Base-by-base conservation (phyloP, 2,113 vertebrate species). In the Hiodon alosoides region DNA sequence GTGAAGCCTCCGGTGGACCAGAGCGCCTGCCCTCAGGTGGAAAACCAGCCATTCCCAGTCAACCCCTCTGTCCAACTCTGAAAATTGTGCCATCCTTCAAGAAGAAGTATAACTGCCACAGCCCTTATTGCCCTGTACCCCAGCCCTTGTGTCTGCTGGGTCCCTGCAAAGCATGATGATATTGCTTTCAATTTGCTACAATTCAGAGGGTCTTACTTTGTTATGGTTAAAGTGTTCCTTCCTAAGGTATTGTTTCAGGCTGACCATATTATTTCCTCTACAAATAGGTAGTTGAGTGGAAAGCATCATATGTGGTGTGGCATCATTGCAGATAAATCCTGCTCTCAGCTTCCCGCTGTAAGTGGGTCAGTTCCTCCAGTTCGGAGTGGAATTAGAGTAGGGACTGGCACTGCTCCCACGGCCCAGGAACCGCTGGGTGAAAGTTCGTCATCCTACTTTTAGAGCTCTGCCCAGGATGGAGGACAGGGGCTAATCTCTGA, bases 361-460 rank as follows among this genome's bases (percentile, higher is more conserved):
- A 86, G 79, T 85, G 79, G 88, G 85, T 87, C 87, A 86, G 86
- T 79, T 89, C 88, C 85, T 85, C 67, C 84, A 85, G 85, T 81
- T 83, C 84, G 59, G 78, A 84, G 70, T 85, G 81, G 83, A 87
- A 88, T 87, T 84, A 83, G 84, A 85, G 81, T 80, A 83, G 53
- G 57, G 72, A 62, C 67, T 81, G 78, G 81, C 78, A 81, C 54
- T 71, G 48, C 52, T 83, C 83, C 75, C 78, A 11, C 50, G 54
- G 77, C 77, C 72, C 72, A 71, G n/a, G 80, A 17, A 78, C 77
- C 52, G 61, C 67, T 81, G 71, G 58, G 59, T 13, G 59, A 46
- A 69, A 47, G 67, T 47, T 68, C 72, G 58, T 55, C 74, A 13
- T 79, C 62, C 81, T 80, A 71, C 71, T 81, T 84, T 80, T 79